A percentile compares a stretch with the other conserved stretches of the same genome.
Conservation (phyloP, 2,888 invertebrate species). For the Marasmarcha lunaedactyla region DNA sequence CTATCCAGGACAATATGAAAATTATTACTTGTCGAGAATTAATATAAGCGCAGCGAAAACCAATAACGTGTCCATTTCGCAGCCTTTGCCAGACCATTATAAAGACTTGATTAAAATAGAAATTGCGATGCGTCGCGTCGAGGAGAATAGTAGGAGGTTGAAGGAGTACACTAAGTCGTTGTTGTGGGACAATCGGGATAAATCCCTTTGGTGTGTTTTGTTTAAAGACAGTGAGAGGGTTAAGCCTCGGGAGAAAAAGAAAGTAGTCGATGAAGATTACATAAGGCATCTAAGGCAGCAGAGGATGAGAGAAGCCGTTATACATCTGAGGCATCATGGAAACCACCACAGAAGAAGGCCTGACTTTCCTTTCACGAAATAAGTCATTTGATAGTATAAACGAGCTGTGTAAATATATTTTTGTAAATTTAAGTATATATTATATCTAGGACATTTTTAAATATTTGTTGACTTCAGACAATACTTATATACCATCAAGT, state of each 20-base stretch:
- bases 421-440: constrained; percentile 31
- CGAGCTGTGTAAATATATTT: constrained; percentile 44
- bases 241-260: constrained; percentile 31
- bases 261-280: constrained; percentile 48
- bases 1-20: constrained; percentile 56
- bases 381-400: constrained; percentile 18
- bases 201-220: constrained; percentile 64
- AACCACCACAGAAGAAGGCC: constrained; percentile 49
- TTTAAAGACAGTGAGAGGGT: constrained; percentile 56
- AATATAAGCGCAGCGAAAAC: constrained; percentile 46
- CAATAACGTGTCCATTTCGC: constrained; percentile 36
- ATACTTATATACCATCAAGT: constrained; percentile 31
- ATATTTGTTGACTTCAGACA: constrained; percentile 47
- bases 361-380: constrained; percentile 53
- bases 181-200: constrained; percentile 64
- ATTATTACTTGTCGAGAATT: constrained; percentile 69
- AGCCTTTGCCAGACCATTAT: constrained; percentile 52
- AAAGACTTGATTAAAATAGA: constrained; percentile 67
- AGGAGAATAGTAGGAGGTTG: constrained; percentile 59
- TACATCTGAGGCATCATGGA: constrained; percentile 59
- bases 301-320: constrained; percentile 51
- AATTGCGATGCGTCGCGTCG: constrained; percentile 64
- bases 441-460: constrained; percentile 33
- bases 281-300: constrained; percentile 50
- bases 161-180: constrained; percentile 64